Percentiles rank a stretch among this genome's conserved stretches.
Evolutionary conservation across 2,888 invertebrate species (phyloP).

Genomic region (Drosophila borealis): DNA sequence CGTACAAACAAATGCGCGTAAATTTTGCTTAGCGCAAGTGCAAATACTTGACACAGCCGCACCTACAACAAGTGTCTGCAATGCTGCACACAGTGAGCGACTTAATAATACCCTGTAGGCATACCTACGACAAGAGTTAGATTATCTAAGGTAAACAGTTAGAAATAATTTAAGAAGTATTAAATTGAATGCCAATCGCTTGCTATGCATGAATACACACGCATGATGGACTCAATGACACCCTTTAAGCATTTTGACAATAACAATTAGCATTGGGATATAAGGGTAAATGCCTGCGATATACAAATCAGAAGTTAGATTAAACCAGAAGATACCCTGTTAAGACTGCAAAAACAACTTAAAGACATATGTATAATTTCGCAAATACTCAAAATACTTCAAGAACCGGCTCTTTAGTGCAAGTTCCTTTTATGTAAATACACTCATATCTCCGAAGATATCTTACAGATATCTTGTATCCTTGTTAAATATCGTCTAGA

Average conservation of each 20-base stretch:
- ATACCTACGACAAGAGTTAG: too few species aligned
- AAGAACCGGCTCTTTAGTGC: too few species aligned
- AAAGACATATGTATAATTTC: too few species aligned
- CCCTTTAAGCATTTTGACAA: slow-evolving; percentile 2
- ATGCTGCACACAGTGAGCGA: background rate
- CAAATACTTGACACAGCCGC: slow-evolving; percentile 79
- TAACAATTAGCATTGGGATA: too few species aligned
- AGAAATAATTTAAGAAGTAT: background rate
- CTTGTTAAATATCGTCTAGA: background rate
- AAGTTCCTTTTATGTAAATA: too few species aligned
- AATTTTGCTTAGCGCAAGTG: slow-evolving; percentile 80
- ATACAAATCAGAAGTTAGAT: too few species aligned
- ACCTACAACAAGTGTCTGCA: slow-evolving; percentile 48
- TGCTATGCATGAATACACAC: too few species aligned
- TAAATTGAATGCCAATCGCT: too few species aligned
- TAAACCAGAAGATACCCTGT: background rate
- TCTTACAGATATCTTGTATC: background rate
- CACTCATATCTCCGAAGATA: too few species aligned
- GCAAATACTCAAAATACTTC: too few species aligned
- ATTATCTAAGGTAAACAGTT: too few species aligned
- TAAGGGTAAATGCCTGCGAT: too few species aligned
- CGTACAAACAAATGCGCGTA: slow-evolving; percentile 80
- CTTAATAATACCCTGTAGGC: slow-evolving; percentile 4
- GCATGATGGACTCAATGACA: background rate
- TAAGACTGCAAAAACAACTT: background rate